Base-by-base conservation (phyloP, 2,113 vertebrate genomes). In the Mirza zaza region DNA sequence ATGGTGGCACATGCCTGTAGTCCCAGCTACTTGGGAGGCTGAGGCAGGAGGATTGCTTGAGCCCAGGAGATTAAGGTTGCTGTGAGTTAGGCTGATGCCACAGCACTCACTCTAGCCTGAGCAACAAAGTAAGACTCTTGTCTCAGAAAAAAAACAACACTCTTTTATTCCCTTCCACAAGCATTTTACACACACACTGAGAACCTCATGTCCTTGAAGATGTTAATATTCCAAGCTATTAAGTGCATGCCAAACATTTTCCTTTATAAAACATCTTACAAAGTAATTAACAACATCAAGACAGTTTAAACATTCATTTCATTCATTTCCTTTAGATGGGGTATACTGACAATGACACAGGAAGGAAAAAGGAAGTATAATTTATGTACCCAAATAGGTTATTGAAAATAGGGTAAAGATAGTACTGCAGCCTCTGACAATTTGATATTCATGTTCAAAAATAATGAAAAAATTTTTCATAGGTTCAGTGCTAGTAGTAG, bases 201-300 rank as follows among this genome's bases (percentile, higher is more conserved):
- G 18, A 12, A 91, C 48, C 50, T 90, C 29, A 73, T 13, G 75
- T 95, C 88, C 80, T 95, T 86, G 93, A 93, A 91, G 48, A 95
- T 87, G 91, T 97, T 97, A 89, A 93, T 96, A 27, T 93, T 96
- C 48, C 39, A 67, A 77, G 57, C 84, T 84, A 42, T 0, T 85
- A 61, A 45, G 1, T 80, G 63, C 76, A 71, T 50, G 70, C 73
- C 97, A 97, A 98, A 97, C 57, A 92, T 34, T 77, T 39, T 82
- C 84, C 77, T 98, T 96, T 88, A 77, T 75, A 87, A 96, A 96
- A 96, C 50, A 94, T 95, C 87, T 96, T 92, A 92, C 70, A 91
- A 95, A 97, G 87, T 91, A 96, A 97, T 95, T 96, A 96, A 95
- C 77, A 96, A 84, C 70, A 63, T 59, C 45, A 95, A 96, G 65